phyloP scores from a whole-genome alignment of 2,888 invertebrate genomes.

The Archaeoteleia sp. region DNA sequence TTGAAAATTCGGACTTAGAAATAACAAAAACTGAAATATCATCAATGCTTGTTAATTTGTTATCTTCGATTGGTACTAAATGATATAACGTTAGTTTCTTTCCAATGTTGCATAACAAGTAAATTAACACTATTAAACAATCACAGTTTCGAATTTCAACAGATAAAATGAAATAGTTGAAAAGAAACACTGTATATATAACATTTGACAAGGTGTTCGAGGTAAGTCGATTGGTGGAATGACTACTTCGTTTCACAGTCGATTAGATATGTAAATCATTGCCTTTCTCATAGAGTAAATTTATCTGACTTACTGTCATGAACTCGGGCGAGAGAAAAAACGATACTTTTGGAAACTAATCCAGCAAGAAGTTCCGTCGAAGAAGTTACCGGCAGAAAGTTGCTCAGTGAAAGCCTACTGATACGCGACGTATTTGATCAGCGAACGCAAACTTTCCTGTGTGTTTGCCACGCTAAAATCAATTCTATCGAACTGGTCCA shows the following conservation, averaged over 20 bases:
- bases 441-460: constrained; percentile 37
- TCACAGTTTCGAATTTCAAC: not conserved
- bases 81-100: too few relatives aligned
- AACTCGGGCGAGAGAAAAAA: constrained; percentile 46
- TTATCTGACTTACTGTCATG: constrained; percentile 47
- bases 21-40: too few relatives aligned
- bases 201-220: constrained; percentile 30
- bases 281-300: constrained; percentile 39
- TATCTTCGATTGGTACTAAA: too few relatives aligned
- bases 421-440: constrained; percentile 52
- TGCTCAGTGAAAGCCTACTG: constrained; percentile 48
- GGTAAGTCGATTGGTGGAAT: constrained; percentile 40
- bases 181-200: not conserved
- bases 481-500: constrained; percentile 40
- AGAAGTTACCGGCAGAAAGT: constrained; percentile 38
- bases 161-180: not conserved
- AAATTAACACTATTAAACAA: not conserved
- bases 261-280: constrained; percentile 53
- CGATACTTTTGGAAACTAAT: constrained; percentile 51
- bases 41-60: too few relatives aligned
- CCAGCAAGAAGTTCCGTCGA: constrained; percentile 42
- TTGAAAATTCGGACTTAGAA: too few relatives aligned
- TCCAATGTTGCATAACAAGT: too few relatives aligned
- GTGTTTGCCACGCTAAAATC: constrained; percentile 46
- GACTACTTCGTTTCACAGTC: constrained; percentile 47